These are phyloP conservation scores for Drosophila prosaltans DNA, from an alignment of 1,140 invertebrate species.

Conservation along the genomic window DNA sequence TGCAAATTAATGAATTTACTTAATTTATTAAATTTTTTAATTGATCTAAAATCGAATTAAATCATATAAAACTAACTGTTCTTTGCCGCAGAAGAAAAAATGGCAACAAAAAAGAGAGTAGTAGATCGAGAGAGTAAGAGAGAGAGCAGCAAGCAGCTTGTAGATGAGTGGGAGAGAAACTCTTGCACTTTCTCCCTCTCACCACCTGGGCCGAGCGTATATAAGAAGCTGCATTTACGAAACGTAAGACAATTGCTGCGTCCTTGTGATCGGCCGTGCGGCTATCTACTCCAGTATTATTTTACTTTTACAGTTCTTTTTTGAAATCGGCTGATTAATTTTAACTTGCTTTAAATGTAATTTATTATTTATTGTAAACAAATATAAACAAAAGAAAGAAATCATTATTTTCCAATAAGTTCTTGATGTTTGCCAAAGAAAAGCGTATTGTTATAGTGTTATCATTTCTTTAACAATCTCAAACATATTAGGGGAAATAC, in stretches of 20 bases:
- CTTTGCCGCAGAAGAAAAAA: no score
- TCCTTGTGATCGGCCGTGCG: constrained; percentile 2
- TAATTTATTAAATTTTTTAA: no score
- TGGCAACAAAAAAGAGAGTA: background rate
- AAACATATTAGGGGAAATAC: background rate
- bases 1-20: no score
- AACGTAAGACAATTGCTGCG: background rate
- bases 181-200: background rate
- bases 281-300: background rate
- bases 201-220: background rate
- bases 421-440: background rate
- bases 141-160: no score
- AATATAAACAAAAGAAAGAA: no score
- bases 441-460: background rate
- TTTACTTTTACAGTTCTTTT: background rate
- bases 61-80: no score
- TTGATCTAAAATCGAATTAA: no score
- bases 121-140: background rate
- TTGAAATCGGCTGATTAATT: no score
- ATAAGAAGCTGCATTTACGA: background rate
- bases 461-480: background rate
- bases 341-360: no score
- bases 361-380: no score
- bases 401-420: no score
- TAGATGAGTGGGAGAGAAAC: background rate